phyloP scores from a whole-genome alignment of 1,140 invertebrate genomes.

The Liolophura sinensis region DNA sequence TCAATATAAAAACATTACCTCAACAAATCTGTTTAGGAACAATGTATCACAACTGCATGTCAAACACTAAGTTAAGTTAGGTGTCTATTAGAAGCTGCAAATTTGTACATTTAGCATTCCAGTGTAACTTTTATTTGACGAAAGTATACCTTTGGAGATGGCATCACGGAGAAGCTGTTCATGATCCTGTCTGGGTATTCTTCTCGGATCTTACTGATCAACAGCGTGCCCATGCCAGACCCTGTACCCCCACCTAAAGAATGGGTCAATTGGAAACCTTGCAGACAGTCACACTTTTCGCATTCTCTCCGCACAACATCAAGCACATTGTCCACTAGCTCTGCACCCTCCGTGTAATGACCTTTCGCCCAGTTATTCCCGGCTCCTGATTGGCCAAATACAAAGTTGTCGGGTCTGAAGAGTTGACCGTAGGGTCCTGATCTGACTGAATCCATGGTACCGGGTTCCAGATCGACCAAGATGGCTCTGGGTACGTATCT shows the following conservation, averaged over 20 bases:
- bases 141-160: conserved; percentile 75
- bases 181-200: conserved; percentile 83
- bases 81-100: conserved; percentile 64
- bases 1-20: too few species aligned
- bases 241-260: conserved; percentile 68
- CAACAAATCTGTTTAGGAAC: too few species aligned
- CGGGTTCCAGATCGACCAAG: conserved; percentile 70
- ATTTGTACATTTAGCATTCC: too few species aligned
- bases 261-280: conserved; percentile 71
- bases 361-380: conserved; percentile 92
- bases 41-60: too few species aligned
- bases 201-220: conserved; percentile 64
- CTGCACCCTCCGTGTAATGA: conserved; percentile 84
- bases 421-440: conserved; percentile 66
- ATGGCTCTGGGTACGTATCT: conserved; percentile 89
- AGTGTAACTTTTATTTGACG: background rate
- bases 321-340: conserved; percentile 72
- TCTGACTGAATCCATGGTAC: conserved; percentile 54
- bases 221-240: conserved; percentile 68
- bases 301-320: conserved; percentile 84
- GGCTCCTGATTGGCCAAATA: conserved; percentile 65
- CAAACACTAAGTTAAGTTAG: too few species aligned
- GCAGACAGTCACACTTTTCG: conserved; percentile 79
- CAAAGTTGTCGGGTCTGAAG: conserved; percentile 54
- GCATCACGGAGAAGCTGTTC: conserved; percentile 87